A percentile compares a stretch with the other conserved stretches of the same genome.
phyloP scores from a whole-genome alignment of 2,797 vertebrate species.

The Rhadinocentrus ornatus region DNA sequence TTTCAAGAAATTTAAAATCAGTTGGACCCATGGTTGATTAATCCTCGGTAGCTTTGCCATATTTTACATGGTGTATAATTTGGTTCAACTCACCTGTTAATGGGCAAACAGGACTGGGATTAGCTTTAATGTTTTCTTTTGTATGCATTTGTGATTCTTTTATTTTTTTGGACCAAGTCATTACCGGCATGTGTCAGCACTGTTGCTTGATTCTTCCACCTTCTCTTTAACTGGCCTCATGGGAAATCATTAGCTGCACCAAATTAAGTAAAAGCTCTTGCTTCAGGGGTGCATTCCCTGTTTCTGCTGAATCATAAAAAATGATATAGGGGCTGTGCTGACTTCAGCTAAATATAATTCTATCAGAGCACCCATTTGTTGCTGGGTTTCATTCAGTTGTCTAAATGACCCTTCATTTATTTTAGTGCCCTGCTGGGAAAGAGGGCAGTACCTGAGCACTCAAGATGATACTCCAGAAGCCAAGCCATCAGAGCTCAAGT shows the following conservation, averaged over 20 bases:
- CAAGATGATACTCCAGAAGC: slow-evolving; percentile 58
- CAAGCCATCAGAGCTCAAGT: slow-evolving; percentile 54
- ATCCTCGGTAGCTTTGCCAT: no score
- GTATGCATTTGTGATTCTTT: not conserved
- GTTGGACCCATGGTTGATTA: no score
- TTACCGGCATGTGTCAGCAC: slow-evolving; percentile 39
- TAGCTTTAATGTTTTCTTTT: slow-evolving; percentile 1
- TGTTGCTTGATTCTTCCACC: slow-evolving; percentile 44
- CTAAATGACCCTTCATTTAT: slow-evolving; percentile 76
- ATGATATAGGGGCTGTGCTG: slow-evolving; percentile 73
- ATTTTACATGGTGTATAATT: no score
- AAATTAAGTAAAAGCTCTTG: slow-evolving; percentile 68
- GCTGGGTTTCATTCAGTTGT: slow-evolving; percentile 70
- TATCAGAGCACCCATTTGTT: slow-evolving; percentile 74
- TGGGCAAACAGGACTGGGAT: no score
- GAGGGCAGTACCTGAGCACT: slow-evolving; percentile 54
- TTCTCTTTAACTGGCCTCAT: slow-evolving; percentile 59
- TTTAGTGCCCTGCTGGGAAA: slow-evolving; percentile 66
- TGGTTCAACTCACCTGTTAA: no score
- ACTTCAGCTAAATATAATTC: slow-evolving; percentile 79
- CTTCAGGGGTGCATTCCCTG: slow-evolving; percentile 53
- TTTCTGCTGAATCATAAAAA: slow-evolving; percentile 80
- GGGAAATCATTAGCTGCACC: slow-evolving; percentile 72
- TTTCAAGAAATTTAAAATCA: no score
- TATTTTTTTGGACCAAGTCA: not conserved